Conservation (phyloP, 2,797 vertebrate genomes). For the Ataeniobius toweri region DNA sequence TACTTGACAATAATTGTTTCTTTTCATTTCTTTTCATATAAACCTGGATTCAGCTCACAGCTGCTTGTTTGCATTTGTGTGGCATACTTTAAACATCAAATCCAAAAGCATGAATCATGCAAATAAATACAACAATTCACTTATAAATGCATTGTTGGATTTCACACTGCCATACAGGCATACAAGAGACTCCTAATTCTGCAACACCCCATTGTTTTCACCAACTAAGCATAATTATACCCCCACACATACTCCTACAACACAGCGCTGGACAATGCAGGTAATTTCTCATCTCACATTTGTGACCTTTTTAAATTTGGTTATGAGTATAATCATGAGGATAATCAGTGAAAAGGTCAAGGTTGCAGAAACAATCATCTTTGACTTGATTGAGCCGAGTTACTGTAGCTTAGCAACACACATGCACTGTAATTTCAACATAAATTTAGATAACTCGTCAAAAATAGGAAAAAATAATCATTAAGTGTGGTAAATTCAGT, state of each 20-base stretch:
- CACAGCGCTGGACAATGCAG: neutral
- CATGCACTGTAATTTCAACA: neutral
- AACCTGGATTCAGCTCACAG: neutral
- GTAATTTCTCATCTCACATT: neutral
- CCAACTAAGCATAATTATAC: neutral
- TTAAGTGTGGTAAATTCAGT: neutral
- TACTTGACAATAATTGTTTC: too few relatives aligned
- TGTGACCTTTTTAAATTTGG: slow-evolving; percentile 30
- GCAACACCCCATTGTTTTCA: neutral
- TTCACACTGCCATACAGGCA: neutral
- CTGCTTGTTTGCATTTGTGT: slow-evolving; percentile 9
- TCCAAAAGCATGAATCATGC: neutral
- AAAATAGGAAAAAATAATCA: neutral
- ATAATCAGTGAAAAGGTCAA: slow-evolving; percentile 47
- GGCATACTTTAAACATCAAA: neutral
- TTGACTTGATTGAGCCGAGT: slow-evolving; percentile 14
- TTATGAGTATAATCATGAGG: slow-evolving; percentile 15
- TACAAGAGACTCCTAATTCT: neutral
- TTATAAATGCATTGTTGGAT: neutral
- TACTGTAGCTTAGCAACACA: neutral
- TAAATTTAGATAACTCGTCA: neutral
- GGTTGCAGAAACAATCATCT: slow-evolving; percentile 14
- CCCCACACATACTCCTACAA: neutral
- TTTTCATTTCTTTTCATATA: neutral
- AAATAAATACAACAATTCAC: slow-evolving; percentile 1